These are phyloP conservation scores for Allobates femoralis DNA, from an alignment of 2,797 vertebrate species.

Conservation along the genomic window DNA sequence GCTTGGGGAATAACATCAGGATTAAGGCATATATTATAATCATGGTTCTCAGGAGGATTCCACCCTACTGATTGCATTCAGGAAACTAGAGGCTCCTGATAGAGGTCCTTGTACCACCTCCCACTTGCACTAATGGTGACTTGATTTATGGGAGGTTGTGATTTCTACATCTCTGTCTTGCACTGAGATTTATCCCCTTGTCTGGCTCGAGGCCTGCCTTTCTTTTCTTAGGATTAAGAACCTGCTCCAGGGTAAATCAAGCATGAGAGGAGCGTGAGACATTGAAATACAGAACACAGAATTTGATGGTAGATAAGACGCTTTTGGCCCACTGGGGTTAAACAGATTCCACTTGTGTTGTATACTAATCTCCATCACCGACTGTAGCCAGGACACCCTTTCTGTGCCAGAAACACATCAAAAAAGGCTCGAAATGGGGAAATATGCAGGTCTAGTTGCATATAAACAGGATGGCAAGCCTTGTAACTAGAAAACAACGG, in stretches of 20 bases:
- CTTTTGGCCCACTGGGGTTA: conserved; percentile 54
- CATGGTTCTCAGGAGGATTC: conserved; percentile 49
- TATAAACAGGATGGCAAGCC: not conserved
- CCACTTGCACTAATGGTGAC: conserved; percentile 47
- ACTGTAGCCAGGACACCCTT: conserved; percentile 22
- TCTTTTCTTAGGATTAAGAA: conserved; percentile 62
- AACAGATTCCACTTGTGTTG: conserved; percentile 46
- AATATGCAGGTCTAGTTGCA: not conserved
- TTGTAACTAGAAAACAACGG: conserved; percentile 12
- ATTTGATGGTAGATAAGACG: conserved; percentile 58
- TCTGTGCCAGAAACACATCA: not conserved
- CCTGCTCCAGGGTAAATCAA: conserved; percentile 58
- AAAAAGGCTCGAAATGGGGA: not conserved
- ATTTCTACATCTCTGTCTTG: conserved; percentile 54
- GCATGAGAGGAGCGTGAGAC: conserved; percentile 55
- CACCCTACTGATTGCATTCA: conserved; percentile 52
- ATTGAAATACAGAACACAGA: conserved; percentile 44
- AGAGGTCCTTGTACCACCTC: conserved; percentile 39
- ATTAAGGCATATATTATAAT: conserved; percentile 55
- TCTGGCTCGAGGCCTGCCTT: conserved; percentile 57
- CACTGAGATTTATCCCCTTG: conserved; percentile 59
- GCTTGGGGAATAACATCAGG: conserved; percentile 51
- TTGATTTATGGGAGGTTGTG: conserved; percentile 55
- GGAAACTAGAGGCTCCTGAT: conserved; percentile 37
- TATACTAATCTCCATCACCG: conserved; percentile 46